Evolutionary conservation across 2,888 invertebrate genomes (phyloP), one percentile per base, ranked within the genome.

Genomic region (Pecten maximus): DNA sequence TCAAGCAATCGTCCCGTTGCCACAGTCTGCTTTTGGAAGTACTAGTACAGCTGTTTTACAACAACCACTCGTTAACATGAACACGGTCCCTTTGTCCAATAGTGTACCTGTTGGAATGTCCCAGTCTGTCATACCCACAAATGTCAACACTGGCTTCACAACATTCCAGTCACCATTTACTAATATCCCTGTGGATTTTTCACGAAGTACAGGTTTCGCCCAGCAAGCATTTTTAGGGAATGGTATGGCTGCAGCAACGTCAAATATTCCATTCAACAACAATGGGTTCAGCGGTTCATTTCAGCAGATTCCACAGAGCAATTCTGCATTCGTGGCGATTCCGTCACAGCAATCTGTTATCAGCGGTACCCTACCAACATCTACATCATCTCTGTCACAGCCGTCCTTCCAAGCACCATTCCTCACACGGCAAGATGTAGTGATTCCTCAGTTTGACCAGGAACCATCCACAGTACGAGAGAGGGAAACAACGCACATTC

Each of bases 351-450:
- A 35, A 6, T 10, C 74, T 35, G 19, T 28, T 28, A 2, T 28
- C 74, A 74, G 3, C 15, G 74, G 74, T 15, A 74, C 4, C 74
- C 4, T 23, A 35, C 35, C 28, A 28, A 10, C 60, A 88, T 60
- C 8, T 50, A 35, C 35, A 16, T n/a, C 19, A 19, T 54, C 35
- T 40, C 87, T 28, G 60, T 50, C 54, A 60, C 40, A 10, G 60
- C 50, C 40, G 54, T 50, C 88, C 88, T 35, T 40, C 88, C 40
- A 60, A 90, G 50, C 89, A 50, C 89, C 88, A 90, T 60, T 23
- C 39, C 74, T 40, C 40, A 74, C 23, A 28, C 16, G 86, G 28
- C 74, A 40, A 35, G 74, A 74, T 74, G 6, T 74, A 35, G 74
- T 74, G 28, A 15, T 74, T 10, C 74, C 74, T 74, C 35, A 28